These are phyloP conservation scores for Megathymus violae DNA, from an alignment of 1,140 invertebrate species.

Conservation along the genomic window DNA sequence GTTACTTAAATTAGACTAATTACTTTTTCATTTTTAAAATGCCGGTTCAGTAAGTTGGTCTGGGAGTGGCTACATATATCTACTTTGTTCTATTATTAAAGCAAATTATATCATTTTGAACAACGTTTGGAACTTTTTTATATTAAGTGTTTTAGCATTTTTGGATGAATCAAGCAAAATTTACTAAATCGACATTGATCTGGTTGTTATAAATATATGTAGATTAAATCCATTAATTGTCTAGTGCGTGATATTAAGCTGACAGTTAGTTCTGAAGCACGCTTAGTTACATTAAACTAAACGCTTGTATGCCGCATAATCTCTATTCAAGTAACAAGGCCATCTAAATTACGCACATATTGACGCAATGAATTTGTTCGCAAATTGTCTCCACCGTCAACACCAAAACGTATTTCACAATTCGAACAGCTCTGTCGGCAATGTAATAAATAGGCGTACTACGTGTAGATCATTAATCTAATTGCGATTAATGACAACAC, in stretches of 20 bases:
- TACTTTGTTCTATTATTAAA: no score
- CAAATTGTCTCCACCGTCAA: slow-evolving; percentile 7
- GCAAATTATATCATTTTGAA: no score
- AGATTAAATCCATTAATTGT: no score
- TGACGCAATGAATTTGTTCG: slow-evolving; percentile 5
- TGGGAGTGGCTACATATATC: neutral
- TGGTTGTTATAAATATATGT: no score
- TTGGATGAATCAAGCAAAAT: no score
- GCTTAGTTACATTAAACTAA: slow-evolving; percentile 1
- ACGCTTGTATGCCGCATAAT: neutral
- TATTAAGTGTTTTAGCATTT: no score
- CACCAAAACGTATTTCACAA: slow-evolving; percentile 6
- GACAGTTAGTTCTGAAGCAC: neutral
- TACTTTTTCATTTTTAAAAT: slow-evolving; percentile 24
- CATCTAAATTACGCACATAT: neutral
- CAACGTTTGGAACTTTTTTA: no score
- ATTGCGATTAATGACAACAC: slow-evolving; percentile 8
- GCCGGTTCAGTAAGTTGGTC: neutral
- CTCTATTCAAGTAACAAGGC: slow-evolving; percentile 1
- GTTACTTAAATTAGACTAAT: slow-evolving; percentile 26
- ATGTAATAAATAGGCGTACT: neutral
- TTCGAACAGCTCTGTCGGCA: neutral
- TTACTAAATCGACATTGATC: no score
- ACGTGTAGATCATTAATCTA: neutral
- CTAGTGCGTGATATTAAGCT: neutral